Evolutionary conservation across 2,113 vertebrate genomes (phyloP), one percentile per base, ranked within the genome.

Genomic region (Poeciliopsis prolifica): DNA sequence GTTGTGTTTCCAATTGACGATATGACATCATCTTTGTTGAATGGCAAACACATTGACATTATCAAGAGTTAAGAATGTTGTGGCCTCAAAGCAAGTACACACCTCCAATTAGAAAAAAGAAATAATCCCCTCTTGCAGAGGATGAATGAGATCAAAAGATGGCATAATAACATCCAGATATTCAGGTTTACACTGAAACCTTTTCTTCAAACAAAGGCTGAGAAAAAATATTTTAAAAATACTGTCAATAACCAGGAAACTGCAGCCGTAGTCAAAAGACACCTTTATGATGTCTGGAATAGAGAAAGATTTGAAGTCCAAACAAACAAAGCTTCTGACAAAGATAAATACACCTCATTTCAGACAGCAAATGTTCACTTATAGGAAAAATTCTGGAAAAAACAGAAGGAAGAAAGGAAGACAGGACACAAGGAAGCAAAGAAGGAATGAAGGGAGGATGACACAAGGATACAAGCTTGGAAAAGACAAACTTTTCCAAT

Each of bases 261-360:
- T 37, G 40, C 61, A 13, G 5, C 73, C 78, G 68, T 77, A 12
- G 66, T 71, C 72, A 64, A 61, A 78, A 58, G 72, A 81, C 61
- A 71, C 84, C 78, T 86, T 83, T 83, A 73, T 65, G 54, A 78
- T 24, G 26, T 31, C 58, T 29, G 17, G 65, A 70, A 86, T 78
- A 73, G 58, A 69, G 88, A 78, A 26, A 81, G 82, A 87, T 78
- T 74, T 84, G 72, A 48, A 71, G 35, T 85, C 64, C 74, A 82
- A 77, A 85, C 70, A 84, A 90, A 87, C 84, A 90, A 70, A 61
- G 4, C 64, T 13, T 78, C 79, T 82, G 88, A 88, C 83, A 82
- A 28, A 84, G 85, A 54, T 11, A 37, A 37, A 37, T 11, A 37
- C 2, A 11, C 2, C 2, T 37, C 10, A 37, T 37, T 37, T 37